A percentile compares a stretch with the other conserved stretches of the same genome.
These are phyloP conservation scores for Drosophila asahinai DNA, from an alignment of 1,140 invertebrate species.

Conservation along the genomic window DNA sequence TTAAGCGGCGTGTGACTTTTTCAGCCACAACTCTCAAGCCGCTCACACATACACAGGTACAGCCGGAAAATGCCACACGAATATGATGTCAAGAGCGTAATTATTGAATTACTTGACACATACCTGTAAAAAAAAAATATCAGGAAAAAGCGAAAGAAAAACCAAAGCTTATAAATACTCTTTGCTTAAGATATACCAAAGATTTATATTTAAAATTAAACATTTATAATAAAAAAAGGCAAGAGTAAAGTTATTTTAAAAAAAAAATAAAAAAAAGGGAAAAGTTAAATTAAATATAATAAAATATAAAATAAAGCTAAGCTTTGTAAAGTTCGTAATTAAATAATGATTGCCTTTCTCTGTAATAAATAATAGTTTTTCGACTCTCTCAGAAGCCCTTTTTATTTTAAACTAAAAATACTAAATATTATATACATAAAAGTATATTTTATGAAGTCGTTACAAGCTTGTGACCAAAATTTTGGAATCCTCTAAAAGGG, in stretches of 20 bases:
- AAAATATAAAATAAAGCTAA: too few species aligned
- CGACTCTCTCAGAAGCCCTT: too few species aligned
- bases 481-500: neutral
- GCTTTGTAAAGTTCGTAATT: too few species aligned
- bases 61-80: slow-evolving; percentile 64
- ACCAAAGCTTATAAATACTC: neutral
- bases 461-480: neutral
- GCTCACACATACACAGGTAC: slow-evolving; percentile 28
- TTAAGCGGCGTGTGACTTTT: slow-evolving; percentile 68
- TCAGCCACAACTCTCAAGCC: slow-evolving; percentile 27
- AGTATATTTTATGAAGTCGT: neutral
- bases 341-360: too few species aligned
- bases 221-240: too few species aligned
- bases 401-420: neutral
- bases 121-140: neutral
- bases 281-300: too few species aligned
- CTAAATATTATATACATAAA: neutral
- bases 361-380: too few species aligned
- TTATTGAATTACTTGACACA: slow-evolving; percentile 74
- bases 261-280: too few species aligned
- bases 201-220: neutral
- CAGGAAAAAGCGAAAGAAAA: neutral
- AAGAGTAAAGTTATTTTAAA: too few species aligned
- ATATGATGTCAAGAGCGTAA: slow-evolving; percentile 80
- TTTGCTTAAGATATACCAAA: neutral